Percentiles rank a stretch among this genome's conserved stretches.
These are phyloP conservation scores for Callosobruchus maculatus DNA, from an alignment of 2,888 invertebrate species.

Conservation along the genomic window DNA sequence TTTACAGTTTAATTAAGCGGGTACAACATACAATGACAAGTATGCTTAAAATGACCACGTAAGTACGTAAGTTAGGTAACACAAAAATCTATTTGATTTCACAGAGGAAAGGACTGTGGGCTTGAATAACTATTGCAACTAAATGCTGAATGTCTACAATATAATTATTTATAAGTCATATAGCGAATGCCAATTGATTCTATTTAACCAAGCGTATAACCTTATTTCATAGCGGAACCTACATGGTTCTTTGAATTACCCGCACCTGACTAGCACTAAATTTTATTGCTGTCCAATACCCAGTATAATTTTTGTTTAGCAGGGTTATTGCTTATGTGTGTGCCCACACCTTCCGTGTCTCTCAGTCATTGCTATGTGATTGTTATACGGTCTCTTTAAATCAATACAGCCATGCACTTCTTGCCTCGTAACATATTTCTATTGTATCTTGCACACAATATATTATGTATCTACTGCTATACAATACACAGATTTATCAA, in stretches of 20 bases:
- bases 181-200: neutral
- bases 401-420: neutral
- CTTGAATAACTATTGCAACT: neutral
- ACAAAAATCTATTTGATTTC: too few relatives aligned
- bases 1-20: too few relatives aligned
- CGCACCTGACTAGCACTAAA: neutral
- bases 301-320: neutral
- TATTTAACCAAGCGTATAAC: neutral
- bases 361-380: neutral
- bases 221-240: neutral
- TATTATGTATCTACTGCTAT: neutral
- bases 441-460: too few relatives aligned
- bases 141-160: neutral
- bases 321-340: neutral
- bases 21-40: too few relatives aligned
- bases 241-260: neutral
- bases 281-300: neutral
- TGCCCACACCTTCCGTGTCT: neutral
- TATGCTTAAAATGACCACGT: too few relatives aligned
- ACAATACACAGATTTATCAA: neutral
- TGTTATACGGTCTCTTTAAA: neutral
- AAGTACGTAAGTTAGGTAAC: too few relatives aligned
- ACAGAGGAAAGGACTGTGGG: neutral
- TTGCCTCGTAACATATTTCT: neutral
- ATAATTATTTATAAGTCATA: neutral